Conservation (phyloP, 2,888 invertebrate species). For the Resseliella maxima region DNA sequence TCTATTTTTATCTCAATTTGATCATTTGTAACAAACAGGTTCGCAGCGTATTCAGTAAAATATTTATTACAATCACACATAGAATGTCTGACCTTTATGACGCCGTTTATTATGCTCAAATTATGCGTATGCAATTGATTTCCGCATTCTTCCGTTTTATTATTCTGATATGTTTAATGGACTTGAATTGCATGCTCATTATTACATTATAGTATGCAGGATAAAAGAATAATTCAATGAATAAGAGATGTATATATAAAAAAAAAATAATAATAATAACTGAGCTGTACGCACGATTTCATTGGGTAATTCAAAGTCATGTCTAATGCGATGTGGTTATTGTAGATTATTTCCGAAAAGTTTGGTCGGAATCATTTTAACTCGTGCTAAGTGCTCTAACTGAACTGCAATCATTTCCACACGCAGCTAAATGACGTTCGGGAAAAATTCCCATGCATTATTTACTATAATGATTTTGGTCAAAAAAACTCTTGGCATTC, state of each 20-base stretch:
- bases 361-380: no score
- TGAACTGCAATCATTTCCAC: neutral
- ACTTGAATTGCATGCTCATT: constrained; percentile 5
- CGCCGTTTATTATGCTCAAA: neutral
- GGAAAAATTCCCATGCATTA: neutral
- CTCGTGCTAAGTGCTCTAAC: neutral
- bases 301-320: neutral
- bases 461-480: neutral
- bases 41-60: no score
- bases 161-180: neutral
- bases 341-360: no score
- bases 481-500: no score
- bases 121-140: constrained; percentile 13
- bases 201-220: neutral
- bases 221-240: no score
- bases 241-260: no score
- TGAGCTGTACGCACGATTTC: neutral
- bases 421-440: neutral
- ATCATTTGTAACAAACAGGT: no score
- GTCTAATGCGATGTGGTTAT: no score
- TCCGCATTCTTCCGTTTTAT: constrained; percentile 42
- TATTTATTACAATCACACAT: neutral
- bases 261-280: neutral
- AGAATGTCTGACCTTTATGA: neutral
- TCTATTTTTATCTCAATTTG: no score